Conservation (phyloP, 1,140 invertebrate genomes). For the Spodoptera frugiperda region DNA sequence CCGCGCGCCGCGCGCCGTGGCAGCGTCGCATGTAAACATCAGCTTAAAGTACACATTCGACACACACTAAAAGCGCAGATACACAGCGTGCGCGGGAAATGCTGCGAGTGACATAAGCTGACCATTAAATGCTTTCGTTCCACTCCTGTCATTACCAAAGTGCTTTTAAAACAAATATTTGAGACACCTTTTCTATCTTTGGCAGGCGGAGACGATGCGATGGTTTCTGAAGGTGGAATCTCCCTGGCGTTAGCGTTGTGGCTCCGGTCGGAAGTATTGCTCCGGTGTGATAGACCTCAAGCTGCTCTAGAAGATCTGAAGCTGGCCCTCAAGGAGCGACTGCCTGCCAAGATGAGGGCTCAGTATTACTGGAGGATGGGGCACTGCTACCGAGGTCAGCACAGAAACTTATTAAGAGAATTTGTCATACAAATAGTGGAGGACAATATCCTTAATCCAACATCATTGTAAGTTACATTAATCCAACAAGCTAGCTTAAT, state of each 20-base stretch:
- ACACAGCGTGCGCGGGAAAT: too few species aligned
- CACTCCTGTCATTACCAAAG: too few species aligned
- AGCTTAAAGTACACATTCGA: too few species aligned
- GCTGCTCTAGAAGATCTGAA: constrained; percentile 88
- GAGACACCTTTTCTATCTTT: not conserved
- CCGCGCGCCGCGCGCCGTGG: too few species aligned
- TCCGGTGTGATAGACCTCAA: constrained; percentile 83
- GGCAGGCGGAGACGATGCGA: constrained; percentile 78
- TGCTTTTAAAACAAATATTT: not conserved
- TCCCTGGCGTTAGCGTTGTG: constrained; percentile 88
- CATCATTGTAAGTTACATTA: not conserved
- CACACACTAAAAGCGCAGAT: too few species aligned
- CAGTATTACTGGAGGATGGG: constrained; percentile 89
- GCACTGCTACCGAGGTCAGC: constrained; percentile 87
- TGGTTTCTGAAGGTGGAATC: constrained; percentile 86
- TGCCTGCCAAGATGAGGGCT: constrained; percentile 85
- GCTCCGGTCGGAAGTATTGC: constrained; percentile 87
- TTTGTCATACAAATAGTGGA: too few species aligned
- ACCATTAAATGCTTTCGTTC: too few species aligned
- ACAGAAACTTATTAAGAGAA: not conserved
- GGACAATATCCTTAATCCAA: not conserved
- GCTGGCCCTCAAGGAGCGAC: constrained; percentile 87
- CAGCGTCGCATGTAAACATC: too few species aligned
- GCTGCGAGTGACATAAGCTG: too few species aligned
- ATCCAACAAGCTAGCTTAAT: not conserved